phyloP scores from a whole-genome alignment of 2,797 vertebrate species.

The Lycodopsis pacificus region DNA sequence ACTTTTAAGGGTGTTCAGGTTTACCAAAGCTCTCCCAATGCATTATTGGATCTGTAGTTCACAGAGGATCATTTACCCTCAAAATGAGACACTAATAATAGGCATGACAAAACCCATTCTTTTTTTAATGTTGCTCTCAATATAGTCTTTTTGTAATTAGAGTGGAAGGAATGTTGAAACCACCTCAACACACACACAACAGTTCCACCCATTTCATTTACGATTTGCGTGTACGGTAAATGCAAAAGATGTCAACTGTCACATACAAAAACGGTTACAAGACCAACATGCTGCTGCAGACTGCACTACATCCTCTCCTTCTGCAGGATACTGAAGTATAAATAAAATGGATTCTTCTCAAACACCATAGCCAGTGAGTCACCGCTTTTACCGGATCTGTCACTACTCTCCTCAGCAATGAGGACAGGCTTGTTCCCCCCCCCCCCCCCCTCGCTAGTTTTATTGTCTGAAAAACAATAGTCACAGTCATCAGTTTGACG shows the following conservation, averaged over 20 bases:
- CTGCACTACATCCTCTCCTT: neutral
- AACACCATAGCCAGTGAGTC: constrained; percentile 36
- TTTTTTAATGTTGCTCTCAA: neutral
- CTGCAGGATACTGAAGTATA: constrained; percentile 27
- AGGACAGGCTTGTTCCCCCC: constrained; percentile 17
- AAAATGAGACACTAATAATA: neutral
- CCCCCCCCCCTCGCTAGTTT: neutral
- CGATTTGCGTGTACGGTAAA: neutral
- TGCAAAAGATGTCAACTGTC: constrained; percentile 3
- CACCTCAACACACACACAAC: neutral
- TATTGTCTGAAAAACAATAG: constrained; percentile 64
- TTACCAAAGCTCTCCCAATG: neutral
- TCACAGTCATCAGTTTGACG: constrained; percentile 61
- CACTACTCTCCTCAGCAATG: constrained; percentile 38
- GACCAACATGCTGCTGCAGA: neutral
- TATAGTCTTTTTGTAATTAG: neutral
- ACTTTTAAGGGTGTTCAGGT: neutral
- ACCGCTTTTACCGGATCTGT: constrained; percentile 47
- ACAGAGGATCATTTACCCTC: neutral
- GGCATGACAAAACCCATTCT: neutral
- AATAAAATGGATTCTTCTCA: constrained; percentile 43
- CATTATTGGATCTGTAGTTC: neutral
- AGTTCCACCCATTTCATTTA: neutral
- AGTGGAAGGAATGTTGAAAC: neutral
- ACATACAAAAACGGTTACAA: neutral